Base-by-base conservation (phyloP, 2,797 vertebrate genomes). In the Coregonus ussuriensis region DNA sequence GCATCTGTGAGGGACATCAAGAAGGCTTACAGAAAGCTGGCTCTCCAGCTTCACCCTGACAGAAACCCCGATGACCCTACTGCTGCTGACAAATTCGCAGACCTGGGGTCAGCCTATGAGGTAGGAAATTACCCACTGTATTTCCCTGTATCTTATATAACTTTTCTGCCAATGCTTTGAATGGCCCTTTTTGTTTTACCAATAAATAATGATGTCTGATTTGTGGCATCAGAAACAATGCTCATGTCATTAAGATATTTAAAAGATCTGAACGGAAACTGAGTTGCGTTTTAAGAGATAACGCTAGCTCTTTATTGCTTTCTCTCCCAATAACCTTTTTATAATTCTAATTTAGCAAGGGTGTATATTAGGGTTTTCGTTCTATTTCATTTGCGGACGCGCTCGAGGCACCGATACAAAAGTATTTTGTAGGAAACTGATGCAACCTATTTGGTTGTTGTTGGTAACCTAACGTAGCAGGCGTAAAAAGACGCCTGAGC, bases 21-120 rank as follows among this genome's bases (percentile, higher is more conserved):
- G 85, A 99, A 99, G 92, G 98, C 98, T 47, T 99, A 99, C 90
- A 95, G 98, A 78, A 99, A 99, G 83, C 91, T 99, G 79, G 98
- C 98, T 3, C 90, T 99, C 2, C 98, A 99, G 91, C 88, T 99
- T 18, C 98, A 99, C 83, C 98, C 98, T 1, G 98, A 99, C 91
- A 91, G 98, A 80, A 99, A 99, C 79, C 98, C 87, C 0, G 98
- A 99, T 82, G 98, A 99, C 81, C 98, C 98, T 0, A 90, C 94
- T 79, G 98, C 98, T 0, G 95, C 96, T 54, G 98, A 99, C 87
- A 99, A 98, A 86, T 99, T 99, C 81, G 96, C 99, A 81, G 98
- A 99, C 85, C 90, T 99, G 67, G 98, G 98, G 3, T 96, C 98
- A 75, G 98, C 98, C 77, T 99, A 99, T 74, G 98, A 99, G 96